A percentile compares a stretch with the other conserved stretches of the same genome.
Evolutionary conservation across 2,797 vertebrate species (phyloP).

Genomic region (Myiotriccus ornatus): DNA sequence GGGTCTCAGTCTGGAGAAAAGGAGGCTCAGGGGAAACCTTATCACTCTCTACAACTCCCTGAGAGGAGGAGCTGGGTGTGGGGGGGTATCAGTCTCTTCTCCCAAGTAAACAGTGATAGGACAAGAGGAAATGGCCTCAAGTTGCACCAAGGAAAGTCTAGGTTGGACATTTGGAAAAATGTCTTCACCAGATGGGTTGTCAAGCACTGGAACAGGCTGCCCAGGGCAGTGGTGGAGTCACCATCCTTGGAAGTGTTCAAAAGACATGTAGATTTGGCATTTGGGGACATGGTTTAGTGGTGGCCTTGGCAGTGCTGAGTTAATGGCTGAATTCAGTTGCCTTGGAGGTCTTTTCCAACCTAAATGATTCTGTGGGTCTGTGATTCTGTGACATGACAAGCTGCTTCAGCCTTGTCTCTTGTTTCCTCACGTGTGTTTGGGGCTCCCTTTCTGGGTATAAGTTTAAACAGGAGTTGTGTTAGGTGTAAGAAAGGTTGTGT

Average conservation of each 20-base stretch:
- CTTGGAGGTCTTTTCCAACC: neutral
- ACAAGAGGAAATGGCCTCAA: neutral
- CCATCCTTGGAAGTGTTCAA: neutral
- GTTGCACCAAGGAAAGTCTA: neutral
- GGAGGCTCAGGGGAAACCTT: accelerated
- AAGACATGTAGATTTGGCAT: neutral
- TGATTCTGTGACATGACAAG: neutral
- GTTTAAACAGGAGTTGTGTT: neutral
- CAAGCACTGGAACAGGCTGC: neutral
- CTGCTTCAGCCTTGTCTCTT: neutral
- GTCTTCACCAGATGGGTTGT: neutral
- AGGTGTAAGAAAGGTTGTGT: neutral
- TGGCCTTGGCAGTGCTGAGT: neutral
- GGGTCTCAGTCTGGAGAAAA: neutral
- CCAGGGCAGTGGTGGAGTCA: too few species aligned
- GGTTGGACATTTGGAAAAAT: neutral
- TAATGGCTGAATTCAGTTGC: accelerated
- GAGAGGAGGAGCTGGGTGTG: neutral
- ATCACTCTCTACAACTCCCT: accelerated
- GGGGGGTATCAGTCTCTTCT: neutral
- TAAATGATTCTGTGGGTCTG: neutral
- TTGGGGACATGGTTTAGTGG: neutral
- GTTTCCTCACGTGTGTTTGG: accelerated
- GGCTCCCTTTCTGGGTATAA: neutral
- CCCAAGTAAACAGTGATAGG: neutral